phyloP scores from a whole-genome alignment of 2,797 vertebrate species.

The Staurois parvus region DNA sequence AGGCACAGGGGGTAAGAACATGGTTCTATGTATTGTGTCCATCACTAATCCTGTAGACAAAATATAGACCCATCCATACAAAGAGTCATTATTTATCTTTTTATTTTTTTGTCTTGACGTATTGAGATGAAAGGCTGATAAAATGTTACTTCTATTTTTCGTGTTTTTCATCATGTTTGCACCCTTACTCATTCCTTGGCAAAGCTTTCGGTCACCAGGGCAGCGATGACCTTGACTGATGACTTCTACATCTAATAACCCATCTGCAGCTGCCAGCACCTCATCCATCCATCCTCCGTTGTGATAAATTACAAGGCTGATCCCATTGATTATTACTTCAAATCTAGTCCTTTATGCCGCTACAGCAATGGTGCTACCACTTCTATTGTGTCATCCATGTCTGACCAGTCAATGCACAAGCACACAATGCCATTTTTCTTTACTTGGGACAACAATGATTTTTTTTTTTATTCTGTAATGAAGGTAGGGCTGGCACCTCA shows the following conservation, averaged over 20 bases:
- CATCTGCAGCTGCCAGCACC: background rate
- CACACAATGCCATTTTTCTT: background rate
- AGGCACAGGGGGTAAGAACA: slow-evolving; percentile 41
- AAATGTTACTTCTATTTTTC: background rate
- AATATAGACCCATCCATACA: background rate
- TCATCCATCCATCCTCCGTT: background rate
- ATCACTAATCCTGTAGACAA: background rate
- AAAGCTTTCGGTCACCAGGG: background rate
- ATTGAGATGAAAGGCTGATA: background rate
- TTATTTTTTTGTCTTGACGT: background rate
- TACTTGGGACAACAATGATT: background rate
- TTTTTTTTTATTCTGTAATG: background rate
- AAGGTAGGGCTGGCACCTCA: too few relatives aligned
- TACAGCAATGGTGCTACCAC: background rate
- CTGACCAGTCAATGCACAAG: background rate
- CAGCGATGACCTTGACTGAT: slow-evolving; percentile 18
- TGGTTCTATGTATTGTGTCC: background rate
- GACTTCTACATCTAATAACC: background rate
- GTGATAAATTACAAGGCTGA: background rate
- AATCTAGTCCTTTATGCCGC: background rate
- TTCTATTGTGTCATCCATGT: background rate
- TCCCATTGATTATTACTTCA: background rate
- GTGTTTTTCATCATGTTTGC: background rate
- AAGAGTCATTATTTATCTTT: background rate
- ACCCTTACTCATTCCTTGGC: too few relatives aligned